These are phyloP conservation scores for Trachelus tabidus DNA, from an alignment of 2,888 invertebrate genomes.

Conservation along the genomic window DNA sequence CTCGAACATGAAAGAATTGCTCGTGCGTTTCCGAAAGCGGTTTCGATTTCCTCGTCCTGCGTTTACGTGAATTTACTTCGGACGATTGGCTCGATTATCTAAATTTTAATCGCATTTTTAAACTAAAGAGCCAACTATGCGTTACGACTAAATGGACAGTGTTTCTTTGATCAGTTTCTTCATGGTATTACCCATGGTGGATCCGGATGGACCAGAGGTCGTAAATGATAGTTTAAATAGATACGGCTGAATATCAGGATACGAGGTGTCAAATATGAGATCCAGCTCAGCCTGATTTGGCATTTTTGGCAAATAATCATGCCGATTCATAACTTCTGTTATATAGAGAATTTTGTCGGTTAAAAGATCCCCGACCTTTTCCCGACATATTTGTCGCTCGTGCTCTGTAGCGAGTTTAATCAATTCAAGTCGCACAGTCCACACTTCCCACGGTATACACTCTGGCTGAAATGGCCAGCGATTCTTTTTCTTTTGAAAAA, in stretches of 20 bases:
- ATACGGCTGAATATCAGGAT: conserved; percentile 95
- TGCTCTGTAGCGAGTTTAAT: conserved; percentile 87
- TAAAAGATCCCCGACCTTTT: conserved; percentile 87
- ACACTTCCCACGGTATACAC: conserved; percentile 98
- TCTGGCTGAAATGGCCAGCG: conserved; percentile 91
- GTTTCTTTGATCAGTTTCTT: conserved; percentile 91
- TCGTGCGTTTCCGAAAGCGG: background rate
- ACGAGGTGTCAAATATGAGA: conserved; percentile 93
- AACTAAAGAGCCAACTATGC: background rate
- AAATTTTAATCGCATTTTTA: background rate
- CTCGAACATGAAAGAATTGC: background rate
- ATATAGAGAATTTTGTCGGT: conserved; percentile 95
- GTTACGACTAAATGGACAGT: conserved; percentile 73
- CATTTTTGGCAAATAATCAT: conserved; percentile 97
- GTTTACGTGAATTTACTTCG: background rate
- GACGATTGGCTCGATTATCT: conserved; percentile 1
- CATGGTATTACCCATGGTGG: conserved; percentile 89
- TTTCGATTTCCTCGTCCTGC: background rate
- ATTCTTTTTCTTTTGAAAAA: conserved; percentile 91
- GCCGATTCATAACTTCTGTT: conserved; percentile 94
- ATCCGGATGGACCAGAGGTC: conserved; percentile 80
- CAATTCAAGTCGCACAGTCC: conserved; percentile 93
- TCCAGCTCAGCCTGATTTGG: conserved; percentile 93
- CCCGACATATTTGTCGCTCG: conserved; percentile 87
- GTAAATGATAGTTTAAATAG: conserved; percentile 92